Percentiles rank a stretch among this genome's conserved stretches.
Evolutionary conservation across 2,113 vertebrate genomes (phyloP).

Genomic region (Anoplopoma fimbria): DNA sequence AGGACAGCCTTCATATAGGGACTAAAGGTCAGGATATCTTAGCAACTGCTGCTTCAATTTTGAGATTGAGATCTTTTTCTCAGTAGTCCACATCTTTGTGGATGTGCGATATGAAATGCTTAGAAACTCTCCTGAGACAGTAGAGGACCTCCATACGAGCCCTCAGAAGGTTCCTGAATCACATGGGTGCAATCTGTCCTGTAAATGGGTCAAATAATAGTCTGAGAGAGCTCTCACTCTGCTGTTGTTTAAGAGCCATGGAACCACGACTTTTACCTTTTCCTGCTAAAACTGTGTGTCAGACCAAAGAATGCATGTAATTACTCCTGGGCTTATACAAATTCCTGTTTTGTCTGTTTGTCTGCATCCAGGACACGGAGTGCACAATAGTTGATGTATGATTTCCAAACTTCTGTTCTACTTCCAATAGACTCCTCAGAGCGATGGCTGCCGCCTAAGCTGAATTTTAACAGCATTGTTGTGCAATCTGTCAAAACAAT

Average conservation of each 20-base stretch:
- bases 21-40: neutral
- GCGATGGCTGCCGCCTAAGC: conserved; percentile 34
- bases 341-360: conserved; percentile 10
- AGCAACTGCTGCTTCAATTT: neutral
- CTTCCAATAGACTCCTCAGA: conserved; percentile 30
- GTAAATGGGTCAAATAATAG: conserved; percentile 19
- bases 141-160: neutral
- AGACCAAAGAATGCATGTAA: conserved; percentile 55
- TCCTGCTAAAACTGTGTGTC: conserved; percentile 20
- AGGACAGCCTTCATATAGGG: neutral
- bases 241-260: conserved; percentile 13
- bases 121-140: neutral
- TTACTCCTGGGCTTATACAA: conserved; percentile 44
- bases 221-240: neutral
- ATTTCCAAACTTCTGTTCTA: conserved; percentile 33
- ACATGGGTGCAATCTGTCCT: neutral
- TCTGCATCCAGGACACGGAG: neutral
- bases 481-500: conserved; percentile 75
- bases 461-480: conserved; percentile 67
- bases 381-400: conserved; percentile 13
- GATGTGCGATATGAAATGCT: neutral
- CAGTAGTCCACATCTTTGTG: neutral
- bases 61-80: neutral
- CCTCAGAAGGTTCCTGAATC: neutral
- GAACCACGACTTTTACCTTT: conserved; percentile 13